Evolutionary conservation across 2,888 invertebrate species (phyloP).

Genomic region (Tuta absoluta): DNA sequence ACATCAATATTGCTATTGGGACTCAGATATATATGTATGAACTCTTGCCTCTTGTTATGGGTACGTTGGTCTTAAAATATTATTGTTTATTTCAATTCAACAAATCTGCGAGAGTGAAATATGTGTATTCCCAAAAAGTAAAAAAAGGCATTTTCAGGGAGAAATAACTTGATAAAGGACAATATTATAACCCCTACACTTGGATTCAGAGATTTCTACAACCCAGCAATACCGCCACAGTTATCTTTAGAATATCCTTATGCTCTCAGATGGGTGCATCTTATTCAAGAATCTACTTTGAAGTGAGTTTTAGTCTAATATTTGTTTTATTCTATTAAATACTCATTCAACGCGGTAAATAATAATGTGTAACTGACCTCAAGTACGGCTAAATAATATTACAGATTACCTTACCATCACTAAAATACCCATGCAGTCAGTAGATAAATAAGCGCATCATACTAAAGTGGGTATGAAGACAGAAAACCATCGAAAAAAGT

Average conservation of each 20-base stretch:
- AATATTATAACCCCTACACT: slow-evolving; percentile 40
- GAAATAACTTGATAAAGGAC: slow-evolving; percentile 46
- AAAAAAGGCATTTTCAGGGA: slow-evolving; percentile 46
- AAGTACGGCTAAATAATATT: no score
- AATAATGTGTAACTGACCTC: no score
- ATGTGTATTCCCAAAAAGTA: no score
- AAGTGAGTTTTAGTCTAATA: slow-evolving; percentile 43
- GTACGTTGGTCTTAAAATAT: slow-evolving; percentile 38
- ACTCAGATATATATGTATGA: slow-evolving; percentile 53
- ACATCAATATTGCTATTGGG: slow-evolving; percentile 52
- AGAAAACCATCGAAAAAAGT: no score
- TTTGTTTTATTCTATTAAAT: not conserved
- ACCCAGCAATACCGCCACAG: slow-evolving; percentile 45
- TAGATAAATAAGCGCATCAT: no score
- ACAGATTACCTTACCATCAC: no score
- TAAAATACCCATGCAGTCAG: no score
- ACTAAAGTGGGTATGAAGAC: no score
- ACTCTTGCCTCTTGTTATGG: slow-evolving; percentile 48
- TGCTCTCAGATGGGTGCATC: slow-evolving; percentile 35
- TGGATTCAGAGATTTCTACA: slow-evolving; percentile 51
- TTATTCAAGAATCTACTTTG: slow-evolving; percentile 35
- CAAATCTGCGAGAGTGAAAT: no score
- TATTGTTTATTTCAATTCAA: not conserved
- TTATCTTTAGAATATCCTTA: slow-evolving; percentile 49
- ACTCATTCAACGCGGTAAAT: no score